Base-by-base conservation (phyloP, 2,888 invertebrate genomes). In the Xanthorhoe designata region DNA sequence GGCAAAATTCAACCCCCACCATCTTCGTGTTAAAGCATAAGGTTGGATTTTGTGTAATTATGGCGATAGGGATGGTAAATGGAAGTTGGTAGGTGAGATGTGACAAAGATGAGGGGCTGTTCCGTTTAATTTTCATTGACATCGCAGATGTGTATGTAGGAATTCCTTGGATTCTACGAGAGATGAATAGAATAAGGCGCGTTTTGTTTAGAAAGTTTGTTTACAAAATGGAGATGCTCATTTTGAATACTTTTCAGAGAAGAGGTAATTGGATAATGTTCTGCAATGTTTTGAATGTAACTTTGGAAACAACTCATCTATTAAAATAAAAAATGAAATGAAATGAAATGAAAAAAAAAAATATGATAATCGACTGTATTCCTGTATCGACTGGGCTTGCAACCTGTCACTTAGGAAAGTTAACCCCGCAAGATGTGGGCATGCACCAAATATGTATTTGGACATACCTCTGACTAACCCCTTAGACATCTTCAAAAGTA, bases 41-140 rank as follows among this genome's bases (percentile, higher is more conserved):
- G 70, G 78, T 61, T 71, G 38, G 73, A 65, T 72, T 78, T 79
- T 13, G 60, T 68, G 58, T 64, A 58, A 10, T 6, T 42, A 8
- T n/a, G 24, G 18, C 1, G 42, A 13, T 17, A 13, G 15, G 0
- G 17, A 8, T 32, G 45, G 59, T 65, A 61, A 66, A 63, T 8
- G 4, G 15, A 54, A 49, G 61, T 69, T 78, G 61, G 69, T 64
- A 69, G 61, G 65, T 69, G 68, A 73, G 75, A 82, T 80, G 85
- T 83, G 85, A 88, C 85, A 86, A 83, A 87, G 86, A 87, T 85
- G 83, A 85, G 82, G 83, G 85, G 86, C 71, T 72, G 81, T 82
- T 82, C 79, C 81, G 85, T 88, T 89, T 87, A 87, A 89, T 89
- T 89, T 86, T 83, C 88, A 88, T 87, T 87, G 88, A 85, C 83